These are phyloP conservation scores for Drosophila nigritarsus DNA, from an alignment of 2,888 invertebrate genomes.

Conservation along the genomic window DNA sequence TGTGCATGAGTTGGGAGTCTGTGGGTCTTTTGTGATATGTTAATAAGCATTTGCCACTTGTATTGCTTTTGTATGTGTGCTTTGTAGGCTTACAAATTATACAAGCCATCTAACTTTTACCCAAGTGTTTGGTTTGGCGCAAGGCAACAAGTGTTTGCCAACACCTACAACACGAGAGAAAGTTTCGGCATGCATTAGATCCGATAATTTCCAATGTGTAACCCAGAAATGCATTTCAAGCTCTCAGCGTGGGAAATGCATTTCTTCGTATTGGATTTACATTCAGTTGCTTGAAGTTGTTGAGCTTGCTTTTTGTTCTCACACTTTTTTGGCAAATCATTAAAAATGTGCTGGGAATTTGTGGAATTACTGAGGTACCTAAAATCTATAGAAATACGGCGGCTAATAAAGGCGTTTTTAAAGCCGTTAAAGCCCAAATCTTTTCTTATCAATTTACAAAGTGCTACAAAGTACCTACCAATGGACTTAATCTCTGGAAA, in stretches of 20 bases:
- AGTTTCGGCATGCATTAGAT: slow-evolving; percentile 60
- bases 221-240: slow-evolving; percentile 48
- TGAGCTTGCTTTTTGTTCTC: slow-evolving; percentile 22
- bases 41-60: slow-evolving; percentile 79
- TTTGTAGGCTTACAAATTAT: slow-evolving; percentile 65
- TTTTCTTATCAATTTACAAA: slow-evolving; percentile 19
- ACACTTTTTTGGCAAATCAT: slow-evolving; percentile 47
- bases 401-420: slow-evolving; percentile 49
- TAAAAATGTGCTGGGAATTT: slow-evolving; percentile 46
- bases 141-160: slow-evolving; percentile 73
- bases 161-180: slow-evolving; percentile 74
- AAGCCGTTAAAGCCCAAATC: not conserved
- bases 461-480: slow-evolving; percentile 54
- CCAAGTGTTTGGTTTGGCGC: slow-evolving; percentile 50
- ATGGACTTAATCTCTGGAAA: slow-evolving; percentile 47
- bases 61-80: slow-evolving; percentile 18
- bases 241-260: slow-evolving; percentile 69
- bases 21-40: slow-evolving; percentile 70
- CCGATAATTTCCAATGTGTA: slow-evolving; percentile 51
- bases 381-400: slow-evolving; percentile 33
- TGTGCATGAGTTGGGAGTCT: slow-evolving; percentile 56
- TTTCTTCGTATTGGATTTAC: slow-evolving; percentile 7
- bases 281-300: slow-evolving; percentile 1
- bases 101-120: slow-evolving; percentile 43
- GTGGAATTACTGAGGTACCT: slow-evolving; percentile 36